Evolutionary conservation across 2,888 invertebrate species (phyloP).

Genomic region (Dicroscelio sp.): DNA sequence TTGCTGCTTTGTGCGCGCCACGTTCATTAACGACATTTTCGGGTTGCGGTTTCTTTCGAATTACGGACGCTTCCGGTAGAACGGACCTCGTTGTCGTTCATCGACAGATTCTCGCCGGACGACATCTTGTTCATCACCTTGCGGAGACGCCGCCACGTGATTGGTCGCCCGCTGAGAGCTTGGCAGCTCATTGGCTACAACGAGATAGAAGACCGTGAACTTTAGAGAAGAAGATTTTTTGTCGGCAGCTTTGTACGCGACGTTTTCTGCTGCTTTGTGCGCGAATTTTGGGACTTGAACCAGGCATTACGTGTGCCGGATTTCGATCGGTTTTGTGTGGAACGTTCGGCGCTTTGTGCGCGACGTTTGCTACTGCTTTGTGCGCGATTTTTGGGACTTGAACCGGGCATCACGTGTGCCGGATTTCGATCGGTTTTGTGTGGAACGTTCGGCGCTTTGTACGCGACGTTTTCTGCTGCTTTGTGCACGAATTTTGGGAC

Average conservation of each 20-base stretch:
- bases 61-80: too few species aligned
- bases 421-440: too few species aligned
- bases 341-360: neutral
- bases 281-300: too few species aligned
- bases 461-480: neutral
- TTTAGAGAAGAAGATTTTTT: too few species aligned
- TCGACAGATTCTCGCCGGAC: too few species aligned
- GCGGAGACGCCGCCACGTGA: neutral
- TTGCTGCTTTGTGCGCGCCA: constrained; percentile 8
- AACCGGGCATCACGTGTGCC: too few species aligned
- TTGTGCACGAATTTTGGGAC: neutral
- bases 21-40: neutral
- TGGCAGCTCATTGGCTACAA: neutral
- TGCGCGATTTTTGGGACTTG: too few species aligned
- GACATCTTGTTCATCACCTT: too few species aligned
- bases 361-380: neutral
- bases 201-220: neutral
- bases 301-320: too few species aligned
- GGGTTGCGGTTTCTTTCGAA: too few species aligned
- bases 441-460: neutral
- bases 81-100: neutral
- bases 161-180: neutral
- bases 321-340: too few species aligned
- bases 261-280: neutral
- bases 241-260: too few species aligned